A percentile compares a stretch with the other conserved stretches of the same genome.
Evolutionary conservation across 2,888 invertebrate species (phyloP).

Genomic region (Lasioglossum leucozonium): DNA sequence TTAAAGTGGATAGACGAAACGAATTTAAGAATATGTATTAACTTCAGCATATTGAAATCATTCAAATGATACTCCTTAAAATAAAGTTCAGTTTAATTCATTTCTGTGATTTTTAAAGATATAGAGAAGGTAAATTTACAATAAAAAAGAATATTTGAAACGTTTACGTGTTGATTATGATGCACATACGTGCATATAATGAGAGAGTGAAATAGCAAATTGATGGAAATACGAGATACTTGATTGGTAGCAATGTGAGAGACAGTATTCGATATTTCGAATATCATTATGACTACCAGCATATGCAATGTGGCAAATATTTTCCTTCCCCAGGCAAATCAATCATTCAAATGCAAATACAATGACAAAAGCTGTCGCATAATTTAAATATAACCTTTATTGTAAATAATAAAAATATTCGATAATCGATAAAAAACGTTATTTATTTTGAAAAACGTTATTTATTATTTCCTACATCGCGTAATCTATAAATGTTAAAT

Average conservation of each 20-base stretch:
- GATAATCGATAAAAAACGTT: too few relatives aligned
- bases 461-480: not conserved
- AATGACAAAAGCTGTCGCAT: not conserved
- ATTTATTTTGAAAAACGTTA: too few relatives aligned
- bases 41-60: too few relatives aligned
- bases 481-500: not conserved
- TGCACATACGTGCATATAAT: not conserved
- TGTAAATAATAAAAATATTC: not conserved
- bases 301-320: not conserved
- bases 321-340: not conserved
- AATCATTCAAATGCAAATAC: not conserved
- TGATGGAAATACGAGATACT: not conserved
- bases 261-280: not conserved
- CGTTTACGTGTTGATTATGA: not conserved
- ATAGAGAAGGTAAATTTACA: not conserved
- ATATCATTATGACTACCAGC: not conserved
- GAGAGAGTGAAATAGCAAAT: not conserved
- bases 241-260: not conserved
- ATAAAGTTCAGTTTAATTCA: not conserved
- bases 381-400: not conserved
- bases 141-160: not conserved
- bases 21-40: too few relatives aligned
- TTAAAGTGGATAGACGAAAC: too few relatives aligned
- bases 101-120: too few relatives aligned
- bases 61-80: not conserved